Conservation (phyloP, 2,113 vertebrate species). For the Alces alces region DNA sequence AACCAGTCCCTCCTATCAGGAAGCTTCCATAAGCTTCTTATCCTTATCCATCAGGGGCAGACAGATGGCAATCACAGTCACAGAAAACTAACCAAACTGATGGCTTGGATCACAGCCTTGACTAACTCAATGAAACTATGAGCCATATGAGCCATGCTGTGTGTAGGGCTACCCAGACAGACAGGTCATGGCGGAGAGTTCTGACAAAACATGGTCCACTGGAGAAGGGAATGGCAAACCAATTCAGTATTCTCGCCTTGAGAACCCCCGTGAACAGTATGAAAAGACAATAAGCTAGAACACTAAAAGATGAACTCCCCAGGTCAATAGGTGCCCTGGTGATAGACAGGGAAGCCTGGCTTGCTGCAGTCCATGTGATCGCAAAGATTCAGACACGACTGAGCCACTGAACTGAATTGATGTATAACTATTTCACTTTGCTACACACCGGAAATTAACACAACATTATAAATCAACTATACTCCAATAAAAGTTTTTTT, state of each 20-base stretch:
- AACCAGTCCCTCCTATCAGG: not conserved
- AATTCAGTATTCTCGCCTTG: not conserved
- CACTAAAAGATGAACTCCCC: not conserved
- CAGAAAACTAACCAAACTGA: not conserved
- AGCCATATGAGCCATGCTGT: not conserved
- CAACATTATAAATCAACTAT: not conserved
- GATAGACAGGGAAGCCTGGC: not conserved
- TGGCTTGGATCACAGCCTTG: not conserved
- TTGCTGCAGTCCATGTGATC: not conserved
- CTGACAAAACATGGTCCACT: not conserved
- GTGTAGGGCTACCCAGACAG: not conserved
- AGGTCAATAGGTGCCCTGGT: not conserved
- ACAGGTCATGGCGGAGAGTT: fast-evolving
- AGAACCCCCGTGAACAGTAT: not conserved
- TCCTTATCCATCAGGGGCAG: not conserved
- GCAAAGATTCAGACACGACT: not conserved
- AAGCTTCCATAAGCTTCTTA: not conserved
- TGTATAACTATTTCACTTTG: not conserved
- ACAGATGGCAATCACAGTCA: not conserved
- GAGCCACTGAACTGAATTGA: not conserved
- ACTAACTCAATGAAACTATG: not conserved
- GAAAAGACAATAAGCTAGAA: not conserved
- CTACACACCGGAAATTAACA: not conserved
- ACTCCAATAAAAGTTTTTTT: not conserved
- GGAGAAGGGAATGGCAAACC: not conserved